Evolutionary conservation across 1,140 invertebrate species (phyloP), one percentile per base, ranked within the genome.

Genomic region (Rhyacophila brunnea): DNA sequence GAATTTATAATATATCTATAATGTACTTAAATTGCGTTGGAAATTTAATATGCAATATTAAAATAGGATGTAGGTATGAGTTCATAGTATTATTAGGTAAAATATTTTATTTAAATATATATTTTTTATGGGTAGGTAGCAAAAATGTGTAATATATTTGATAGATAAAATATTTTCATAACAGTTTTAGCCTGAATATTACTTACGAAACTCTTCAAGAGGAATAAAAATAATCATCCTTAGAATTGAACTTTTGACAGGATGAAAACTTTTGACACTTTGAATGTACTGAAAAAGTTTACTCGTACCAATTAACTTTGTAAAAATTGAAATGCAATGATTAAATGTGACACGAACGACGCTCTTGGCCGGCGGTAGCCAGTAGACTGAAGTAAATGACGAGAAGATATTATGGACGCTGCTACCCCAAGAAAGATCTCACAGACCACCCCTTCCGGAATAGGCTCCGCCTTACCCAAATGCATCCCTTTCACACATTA

Each of bases 391-490:
- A 40, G 38, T 40, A 28, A 28, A 28, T 28, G 23, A 28, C 38
- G n/a, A 13, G 38, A 40, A 40, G 15, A 40, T n/a, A 13, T n/a
- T n/a, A n/a, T 15, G 38, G 11, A 40, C 38, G 38, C 38, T 15
- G 15, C 38, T 40, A 40, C 38, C 38, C 38, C 38, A 52, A 52
- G 50, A 52, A 43, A 52, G 17, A 35, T 42, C 18, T 43, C 23
- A 20, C 50, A 40, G 36, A 43, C 50, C 50, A 43, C 36, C 50
- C 34, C 46, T 48, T 43, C 50, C 36, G 23, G n/a, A 10, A n/a
- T 11, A 52, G 7, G 38, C 50, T 20, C 10, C 50, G 36, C 50
- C 50, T 14, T 13, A n/a, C 5, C 9, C 14, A 28, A n/a, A 17
- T 42, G 23, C 23, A 52, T 52, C 50, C 42, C 38, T 43, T 43